phyloP scores from a whole-genome alignment of 2,888 invertebrate genomes.

The Girardia tigrina region DNA sequence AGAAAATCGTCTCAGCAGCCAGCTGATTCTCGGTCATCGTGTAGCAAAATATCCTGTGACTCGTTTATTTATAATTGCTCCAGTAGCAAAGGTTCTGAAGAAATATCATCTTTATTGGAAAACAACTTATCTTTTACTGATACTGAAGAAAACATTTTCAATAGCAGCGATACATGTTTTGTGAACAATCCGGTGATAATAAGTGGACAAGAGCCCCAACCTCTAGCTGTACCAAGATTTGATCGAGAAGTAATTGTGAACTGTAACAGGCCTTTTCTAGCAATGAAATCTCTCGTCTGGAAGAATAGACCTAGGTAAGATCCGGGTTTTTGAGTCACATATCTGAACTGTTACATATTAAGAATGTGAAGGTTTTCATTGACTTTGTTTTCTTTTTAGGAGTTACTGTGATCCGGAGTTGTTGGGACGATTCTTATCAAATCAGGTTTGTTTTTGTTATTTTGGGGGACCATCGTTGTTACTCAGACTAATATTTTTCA shows the following conservation, averaged over 20 bases:
- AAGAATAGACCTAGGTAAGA: background rate
- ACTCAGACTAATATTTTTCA: too few relatives aligned
- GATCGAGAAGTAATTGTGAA: background rate
- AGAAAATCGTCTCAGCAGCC: too few relatives aligned
- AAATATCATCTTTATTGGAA: background rate
- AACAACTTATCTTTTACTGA: background rate
- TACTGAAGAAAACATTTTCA: background rate
- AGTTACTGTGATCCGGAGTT: background rate
- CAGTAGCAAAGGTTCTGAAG: background rate
- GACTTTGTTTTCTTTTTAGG: background rate
- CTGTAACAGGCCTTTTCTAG: background rate
- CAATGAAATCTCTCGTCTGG: background rate
- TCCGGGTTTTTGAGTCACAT: background rate
- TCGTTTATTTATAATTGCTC: slow-evolving; percentile 11
- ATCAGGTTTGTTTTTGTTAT: background rate
- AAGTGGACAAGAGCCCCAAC: background rate
- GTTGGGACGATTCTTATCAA: background rate
- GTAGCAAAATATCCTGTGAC: slow-evolving; percentile 19
- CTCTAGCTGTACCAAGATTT: background rate
- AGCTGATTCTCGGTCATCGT: slow-evolving; percentile 1
- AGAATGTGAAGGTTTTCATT: background rate
- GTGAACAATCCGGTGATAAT: background rate
- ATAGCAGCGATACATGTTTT: too few relatives aligned
- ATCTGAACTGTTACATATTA: background rate
- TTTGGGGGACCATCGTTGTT: too few relatives aligned